Conservation (phyloP, 1,140 invertebrate species). For the Glossosoma conforme region DNA sequence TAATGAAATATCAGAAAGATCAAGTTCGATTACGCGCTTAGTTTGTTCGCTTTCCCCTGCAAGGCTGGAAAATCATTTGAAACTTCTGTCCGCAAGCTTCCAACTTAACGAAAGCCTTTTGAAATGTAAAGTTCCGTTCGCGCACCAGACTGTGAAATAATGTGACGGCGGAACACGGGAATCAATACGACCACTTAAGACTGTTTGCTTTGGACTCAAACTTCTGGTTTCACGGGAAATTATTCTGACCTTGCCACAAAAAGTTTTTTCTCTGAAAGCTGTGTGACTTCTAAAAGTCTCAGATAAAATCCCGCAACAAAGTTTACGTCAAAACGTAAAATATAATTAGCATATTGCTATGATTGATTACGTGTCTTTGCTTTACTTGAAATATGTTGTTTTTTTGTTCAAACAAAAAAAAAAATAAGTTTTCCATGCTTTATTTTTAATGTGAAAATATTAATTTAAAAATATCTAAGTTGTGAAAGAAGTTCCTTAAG, state of each 20-base stretch:
- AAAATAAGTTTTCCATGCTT: too few species aligned
- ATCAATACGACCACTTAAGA: conserved; percentile 20
- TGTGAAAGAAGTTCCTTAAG: too few species aligned
- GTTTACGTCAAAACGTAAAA: background rate
- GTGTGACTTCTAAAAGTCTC: too few species aligned
- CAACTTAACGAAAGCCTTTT: conserved; percentile 1
- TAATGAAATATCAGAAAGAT: too few species aligned
- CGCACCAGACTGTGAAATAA: conserved; percentile 22
- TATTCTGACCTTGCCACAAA: background rate
- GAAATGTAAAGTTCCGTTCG: conserved; percentile 14
- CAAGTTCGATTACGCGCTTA: too few species aligned
- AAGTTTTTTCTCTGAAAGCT: too few species aligned
- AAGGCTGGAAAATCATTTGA: conserved; percentile 10
- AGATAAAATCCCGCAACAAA: conserved; percentile 1
- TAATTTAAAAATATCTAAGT: too few species aligned
- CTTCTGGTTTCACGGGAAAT: background rate
- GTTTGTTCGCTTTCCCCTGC: too few species aligned
- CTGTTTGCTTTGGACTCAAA: conserved; percentile 2
- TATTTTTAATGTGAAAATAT: too few species aligned
- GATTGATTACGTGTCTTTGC: too few species aligned
- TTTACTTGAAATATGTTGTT: too few species aligned
- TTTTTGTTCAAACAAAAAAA: too few species aligned
- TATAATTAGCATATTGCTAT: background rate
- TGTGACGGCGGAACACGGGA: conserved; percentile 12
- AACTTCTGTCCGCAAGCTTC: conserved; percentile 1